These are phyloP conservation scores for Mayetiola destructor DNA, from an alignment of 2,888 invertebrate genomes.

Conservation along the genomic window DNA sequence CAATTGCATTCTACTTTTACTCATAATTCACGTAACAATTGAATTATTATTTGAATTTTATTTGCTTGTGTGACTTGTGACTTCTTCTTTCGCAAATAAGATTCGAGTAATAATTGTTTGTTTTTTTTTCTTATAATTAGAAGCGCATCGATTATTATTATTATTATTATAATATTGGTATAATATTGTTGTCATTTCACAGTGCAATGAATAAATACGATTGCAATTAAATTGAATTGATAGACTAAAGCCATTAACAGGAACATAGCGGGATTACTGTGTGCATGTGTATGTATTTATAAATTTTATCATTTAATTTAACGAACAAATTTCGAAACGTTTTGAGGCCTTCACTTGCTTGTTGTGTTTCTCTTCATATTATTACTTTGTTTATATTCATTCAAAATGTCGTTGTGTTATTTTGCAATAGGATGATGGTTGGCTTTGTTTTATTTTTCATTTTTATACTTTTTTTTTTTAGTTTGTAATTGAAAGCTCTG, in stretches of 20 bases:
- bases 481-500: too few relatives aligned
- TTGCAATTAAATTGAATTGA: neutral
- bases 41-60: too few relatives aligned
- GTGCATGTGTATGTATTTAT: neutral
- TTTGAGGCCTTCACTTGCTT: too few relatives aligned
- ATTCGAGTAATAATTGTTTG: too few relatives aligned
- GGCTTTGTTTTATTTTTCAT: neutral
- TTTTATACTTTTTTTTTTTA: too few relatives aligned
- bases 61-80: neutral
- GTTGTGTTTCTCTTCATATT: neutral
- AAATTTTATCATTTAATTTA: too few relatives aligned
- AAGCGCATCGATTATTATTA: conserved; percentile 6
- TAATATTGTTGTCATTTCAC: neutral
- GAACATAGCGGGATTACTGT: neutral
- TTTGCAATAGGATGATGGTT: neutral
- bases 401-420: neutral
- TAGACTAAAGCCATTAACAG: conserved; percentile 11
- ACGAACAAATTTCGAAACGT: too few relatives aligned
- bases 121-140: neutral
- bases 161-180: neutral
- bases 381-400: neutral
- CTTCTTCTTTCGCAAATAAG: too few relatives aligned
- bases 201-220: neutral
- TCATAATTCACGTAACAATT: neutral
- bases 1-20: neutral